These are phyloP conservation scores for Macrobrachium nipponense DNA, from an alignment of 1,140 invertebrate genomes.

Conservation along the genomic window DNA sequence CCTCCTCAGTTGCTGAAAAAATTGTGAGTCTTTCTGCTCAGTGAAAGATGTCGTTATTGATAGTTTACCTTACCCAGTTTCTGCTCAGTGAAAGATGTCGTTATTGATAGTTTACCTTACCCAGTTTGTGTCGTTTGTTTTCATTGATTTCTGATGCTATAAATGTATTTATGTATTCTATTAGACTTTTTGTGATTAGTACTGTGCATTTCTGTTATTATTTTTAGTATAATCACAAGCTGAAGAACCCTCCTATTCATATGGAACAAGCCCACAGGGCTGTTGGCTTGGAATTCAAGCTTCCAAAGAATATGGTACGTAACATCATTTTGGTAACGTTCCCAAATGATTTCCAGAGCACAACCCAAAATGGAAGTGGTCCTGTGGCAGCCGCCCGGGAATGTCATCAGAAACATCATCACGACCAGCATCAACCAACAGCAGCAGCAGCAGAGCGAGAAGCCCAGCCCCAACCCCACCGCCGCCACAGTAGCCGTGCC, in stretches of 20 bases:
- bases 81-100: neutral
- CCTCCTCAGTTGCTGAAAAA: conserved; percentile 40
- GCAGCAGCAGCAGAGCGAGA: neutral
- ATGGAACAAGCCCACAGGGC: no score
- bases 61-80: neutral
- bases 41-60: neutral
- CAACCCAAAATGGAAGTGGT: conserved; percentile 55
- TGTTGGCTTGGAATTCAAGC: neutral
- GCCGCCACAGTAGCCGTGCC: neutral
- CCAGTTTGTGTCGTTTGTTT: neutral
- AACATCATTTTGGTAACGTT: neutral
- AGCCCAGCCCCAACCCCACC: neutral
- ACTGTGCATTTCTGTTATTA: no score
- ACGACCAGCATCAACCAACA: neutral
- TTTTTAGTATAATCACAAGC: no score
- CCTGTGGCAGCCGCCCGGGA: conserved; percentile 41
- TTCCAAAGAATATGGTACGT: neutral
- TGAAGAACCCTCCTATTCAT: no score
- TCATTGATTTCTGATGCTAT: no score
- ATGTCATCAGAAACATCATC: conserved; percentile 33
- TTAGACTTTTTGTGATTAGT: no score
- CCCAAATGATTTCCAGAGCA: conserved; percentile 8
- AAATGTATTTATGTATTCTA: no score
- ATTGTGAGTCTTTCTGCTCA: conserved; percentile 16
- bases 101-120: no score